Conservation (phyloP, 2,797 vertebrate species). For the Gila robusta region DNA sequence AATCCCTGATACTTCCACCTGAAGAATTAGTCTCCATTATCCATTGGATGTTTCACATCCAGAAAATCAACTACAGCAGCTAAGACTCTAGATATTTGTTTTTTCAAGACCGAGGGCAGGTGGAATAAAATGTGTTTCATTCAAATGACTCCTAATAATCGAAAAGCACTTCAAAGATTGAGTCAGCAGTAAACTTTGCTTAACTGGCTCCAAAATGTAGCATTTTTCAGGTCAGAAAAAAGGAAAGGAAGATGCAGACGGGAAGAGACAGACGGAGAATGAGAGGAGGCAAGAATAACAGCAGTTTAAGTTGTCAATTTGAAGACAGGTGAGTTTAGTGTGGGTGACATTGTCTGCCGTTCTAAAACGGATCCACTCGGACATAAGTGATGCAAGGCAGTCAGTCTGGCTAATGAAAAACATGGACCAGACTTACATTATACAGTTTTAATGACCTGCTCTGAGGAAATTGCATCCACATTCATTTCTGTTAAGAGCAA, state of each 20-base stretch:
- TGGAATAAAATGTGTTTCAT: slow-evolving; percentile 33
- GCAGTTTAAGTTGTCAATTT: slow-evolving; percentile 55
- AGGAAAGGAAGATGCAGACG: slow-evolving; percentile 8
- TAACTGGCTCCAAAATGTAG: slow-evolving; percentile 36
- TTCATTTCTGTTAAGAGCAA: slow-evolving; percentile 42
- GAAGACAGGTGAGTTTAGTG: slow-evolving; percentile 60
- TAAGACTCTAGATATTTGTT: slow-evolving; percentile 45
- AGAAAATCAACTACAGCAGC: slow-evolving; percentile 39
- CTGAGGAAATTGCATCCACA: slow-evolving; percentile 49
- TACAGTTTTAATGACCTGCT: slow-evolving; percentile 49
- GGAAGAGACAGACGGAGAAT: slow-evolving; percentile 15
- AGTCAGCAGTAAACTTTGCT: slow-evolving; percentile 60
- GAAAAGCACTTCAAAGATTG: slow-evolving; percentile 48
- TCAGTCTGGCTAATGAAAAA: slow-evolving; percentile 51
- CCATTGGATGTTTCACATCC: slow-evolving; percentile 42
- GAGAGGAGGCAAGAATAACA: slow-evolving; percentile 30
- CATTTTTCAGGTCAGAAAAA: slow-evolving; percentile 49
- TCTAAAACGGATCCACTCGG: slow-evolving; percentile 50
- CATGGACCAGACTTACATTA: slow-evolving; percentile 26
- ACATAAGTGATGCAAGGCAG: slow-evolving; percentile 47
- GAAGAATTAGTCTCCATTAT: slow-evolving; percentile 63
- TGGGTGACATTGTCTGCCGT: slow-evolving; percentile 53
- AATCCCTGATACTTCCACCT: slow-evolving; percentile 53
- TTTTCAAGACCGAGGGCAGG: slow-evolving; percentile 56
- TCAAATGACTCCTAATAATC: slow-evolving; percentile 20